phyloP scores from a whole-genome alignment of 1,140 invertebrate species.

The Schlechtendalia chinensis region DNA sequence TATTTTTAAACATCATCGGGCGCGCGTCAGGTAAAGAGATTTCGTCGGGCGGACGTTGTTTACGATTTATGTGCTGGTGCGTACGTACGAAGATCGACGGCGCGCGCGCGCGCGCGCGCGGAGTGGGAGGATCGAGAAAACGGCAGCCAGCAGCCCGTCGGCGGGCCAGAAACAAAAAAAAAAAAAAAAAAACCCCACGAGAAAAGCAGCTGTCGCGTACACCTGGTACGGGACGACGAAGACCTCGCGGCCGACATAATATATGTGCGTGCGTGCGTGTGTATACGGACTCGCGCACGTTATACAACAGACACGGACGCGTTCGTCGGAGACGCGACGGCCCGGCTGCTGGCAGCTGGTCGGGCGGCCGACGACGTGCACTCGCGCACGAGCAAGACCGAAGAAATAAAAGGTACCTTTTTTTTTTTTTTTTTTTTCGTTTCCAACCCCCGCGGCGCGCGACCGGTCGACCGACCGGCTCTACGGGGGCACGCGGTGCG shows the following conservation, averaged over 20 bases:
- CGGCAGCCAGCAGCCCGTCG: conserved; percentile 33
- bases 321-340: neutral
- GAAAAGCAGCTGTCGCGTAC: conserved; percentile 40
- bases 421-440: no score
- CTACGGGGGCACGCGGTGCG: neutral
- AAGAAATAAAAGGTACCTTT: conserved; percentile 48
- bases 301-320: neutral
- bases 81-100: conserved; percentile 21
- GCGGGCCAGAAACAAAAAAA: neutral
- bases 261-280: neutral
- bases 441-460: neutral
- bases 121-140: conserved; percentile 32
- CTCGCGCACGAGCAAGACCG: neutral
- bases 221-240: conserved; percentile 30
- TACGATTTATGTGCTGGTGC: neutral
- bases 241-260: conserved; percentile 23
- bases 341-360: conserved; percentile 32
- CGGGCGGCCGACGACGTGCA: neutral
- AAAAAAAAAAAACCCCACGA: neutral
- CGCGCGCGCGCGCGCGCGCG: neutral
- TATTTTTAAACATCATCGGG: no score
- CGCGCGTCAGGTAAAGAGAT: neutral
- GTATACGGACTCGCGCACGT: no score
- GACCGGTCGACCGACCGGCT: neutral
- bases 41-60: neutral